Percentiles rank a stretch among this genome's conserved stretches.
Evolutionary conservation across 2,797 vertebrate species (phyloP).

Genomic region (Bradypodion ventrale): DNA sequence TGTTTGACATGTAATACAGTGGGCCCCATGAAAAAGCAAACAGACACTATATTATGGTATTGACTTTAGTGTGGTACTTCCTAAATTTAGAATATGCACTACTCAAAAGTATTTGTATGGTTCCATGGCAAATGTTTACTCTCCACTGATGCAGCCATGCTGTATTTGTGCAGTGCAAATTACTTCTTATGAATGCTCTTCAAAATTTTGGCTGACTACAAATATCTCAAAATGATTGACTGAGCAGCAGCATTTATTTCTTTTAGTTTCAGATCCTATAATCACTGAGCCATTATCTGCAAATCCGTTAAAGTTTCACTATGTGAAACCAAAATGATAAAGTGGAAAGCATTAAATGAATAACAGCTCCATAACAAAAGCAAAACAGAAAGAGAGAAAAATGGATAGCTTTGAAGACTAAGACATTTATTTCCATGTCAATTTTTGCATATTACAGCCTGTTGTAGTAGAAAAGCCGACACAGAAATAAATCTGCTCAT

Average conservation of each 20-base stretch:
- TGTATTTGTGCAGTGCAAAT: conserved; percentile 31
- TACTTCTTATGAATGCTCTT: conserved; percentile 36
- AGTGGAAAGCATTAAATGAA: neutral
- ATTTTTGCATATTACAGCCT: no score
- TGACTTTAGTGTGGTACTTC: conserved; percentile 40
- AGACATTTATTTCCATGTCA: no score
- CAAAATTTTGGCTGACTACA: conserved; percentile 5
- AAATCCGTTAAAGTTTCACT: neutral
- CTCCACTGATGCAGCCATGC: conserved; percentile 31
- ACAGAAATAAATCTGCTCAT: no score
- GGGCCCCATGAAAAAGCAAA: conserved; percentile 57
- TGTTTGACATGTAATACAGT: conserved; percentile 21
- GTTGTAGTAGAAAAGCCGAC: no score
- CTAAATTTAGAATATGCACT: conserved; percentile 50
- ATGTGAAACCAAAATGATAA: neutral
- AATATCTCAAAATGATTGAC: conserved; percentile 28
- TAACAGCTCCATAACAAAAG: neutral
- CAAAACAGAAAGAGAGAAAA: no score
- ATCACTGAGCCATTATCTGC: neutral
- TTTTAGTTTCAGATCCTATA: neutral
- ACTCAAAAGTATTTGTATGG: conserved; percentile 50
- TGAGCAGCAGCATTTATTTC: neutral
- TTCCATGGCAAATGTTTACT: conserved; percentile 47
- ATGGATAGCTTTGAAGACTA: no score
- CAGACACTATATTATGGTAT: conserved; percentile 40